Evolutionary conservation across 2,888 invertebrate species (phyloP).

Genomic region (Zygogramma bicolorata): DNA sequence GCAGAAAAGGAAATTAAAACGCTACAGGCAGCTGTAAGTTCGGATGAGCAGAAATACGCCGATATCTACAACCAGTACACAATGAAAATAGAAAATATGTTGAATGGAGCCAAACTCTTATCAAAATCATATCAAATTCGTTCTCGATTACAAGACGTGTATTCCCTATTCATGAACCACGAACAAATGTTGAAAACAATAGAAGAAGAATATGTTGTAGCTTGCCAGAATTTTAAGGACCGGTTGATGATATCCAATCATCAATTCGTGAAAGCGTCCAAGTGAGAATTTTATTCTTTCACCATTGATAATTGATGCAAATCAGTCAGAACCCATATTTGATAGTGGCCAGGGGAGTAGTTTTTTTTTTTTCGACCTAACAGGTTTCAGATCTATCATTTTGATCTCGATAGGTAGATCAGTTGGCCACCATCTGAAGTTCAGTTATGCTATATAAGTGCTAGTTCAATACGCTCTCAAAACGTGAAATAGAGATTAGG

Average conservation of each 20-base stretch:
- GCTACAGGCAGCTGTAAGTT: constrained; percentile 17
- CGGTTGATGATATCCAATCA: constrained; percentile 38
- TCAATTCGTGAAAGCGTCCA: constrained; percentile 36
- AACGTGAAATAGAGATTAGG: too few relatives aligned
- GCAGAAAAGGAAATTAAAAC: constrained; percentile 28
- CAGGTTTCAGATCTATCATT: too few relatives aligned
- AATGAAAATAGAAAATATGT: neutral
- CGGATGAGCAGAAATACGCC: neutral
- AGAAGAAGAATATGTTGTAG: neutral
- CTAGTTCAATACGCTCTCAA: too few relatives aligned
- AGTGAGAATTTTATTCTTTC: constrained; percentile 25
- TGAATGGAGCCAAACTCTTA: neutral
- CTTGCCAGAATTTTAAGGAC: constrained; percentile 14
- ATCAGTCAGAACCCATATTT: too few relatives aligned
- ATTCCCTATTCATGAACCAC: neutral
- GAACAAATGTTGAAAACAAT: neutral
- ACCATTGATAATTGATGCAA: neutral
- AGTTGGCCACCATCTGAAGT: too few relatives aligned
- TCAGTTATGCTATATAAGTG: too few relatives aligned
- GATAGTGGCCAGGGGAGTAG: too few relatives aligned
- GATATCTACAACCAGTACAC: neutral
- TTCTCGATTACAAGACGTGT: neutral
- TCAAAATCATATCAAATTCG: constrained; percentile 12
- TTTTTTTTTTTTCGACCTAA: too few relatives aligned
- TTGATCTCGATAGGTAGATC: too few relatives aligned